Percentiles rank a stretch among this genome's conserved stretches.
These are phyloP conservation scores for Trematomus loennbergii DNA, from an alignment of 2,113 vertebrate species.

Conservation along the genomic window DNA sequence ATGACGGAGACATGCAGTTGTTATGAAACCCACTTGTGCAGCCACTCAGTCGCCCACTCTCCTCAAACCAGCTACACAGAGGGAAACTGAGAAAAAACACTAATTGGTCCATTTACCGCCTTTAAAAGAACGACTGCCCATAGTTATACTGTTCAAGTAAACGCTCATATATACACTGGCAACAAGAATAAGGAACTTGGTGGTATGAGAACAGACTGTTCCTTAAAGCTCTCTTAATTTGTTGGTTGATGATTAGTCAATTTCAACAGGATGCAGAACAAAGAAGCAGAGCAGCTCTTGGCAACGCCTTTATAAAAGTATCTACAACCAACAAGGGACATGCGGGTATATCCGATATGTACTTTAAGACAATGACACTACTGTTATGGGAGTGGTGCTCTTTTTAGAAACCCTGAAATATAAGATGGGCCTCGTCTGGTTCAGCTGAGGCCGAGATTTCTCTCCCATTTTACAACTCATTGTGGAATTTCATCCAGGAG, in stretches of 20 bases:
- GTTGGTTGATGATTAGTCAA: conserved; percentile 17
- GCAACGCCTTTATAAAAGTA: background rate
- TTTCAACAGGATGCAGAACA: background rate
- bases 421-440: conserved; percentile 1
- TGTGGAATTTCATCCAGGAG: conserved; percentile 1
- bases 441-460: conserved; percentile 35
- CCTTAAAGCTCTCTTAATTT: background rate
- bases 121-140: background rate
- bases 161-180: rapidly evolving
- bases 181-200: background rate
- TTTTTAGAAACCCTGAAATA: background rate
- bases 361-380: background rate
- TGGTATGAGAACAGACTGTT: background rate
- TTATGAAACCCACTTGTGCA: conserved; percentile 38
- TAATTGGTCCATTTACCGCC: background rate
- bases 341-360: background rate
- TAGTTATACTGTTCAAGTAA: background rate
- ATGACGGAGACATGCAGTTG: background rate
- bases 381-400: background rate
- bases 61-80: background rate
- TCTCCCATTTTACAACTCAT: conserved; percentile 33
- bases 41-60: conserved; percentile 18
- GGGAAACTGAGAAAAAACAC: conserved; percentile 13
- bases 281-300: conserved; percentile 1
- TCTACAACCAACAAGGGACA: background rate